Evolutionary conservation across 2,797 vertebrate species (phyloP).

Genomic region (Hypotaenidia okinawae): DNA sequence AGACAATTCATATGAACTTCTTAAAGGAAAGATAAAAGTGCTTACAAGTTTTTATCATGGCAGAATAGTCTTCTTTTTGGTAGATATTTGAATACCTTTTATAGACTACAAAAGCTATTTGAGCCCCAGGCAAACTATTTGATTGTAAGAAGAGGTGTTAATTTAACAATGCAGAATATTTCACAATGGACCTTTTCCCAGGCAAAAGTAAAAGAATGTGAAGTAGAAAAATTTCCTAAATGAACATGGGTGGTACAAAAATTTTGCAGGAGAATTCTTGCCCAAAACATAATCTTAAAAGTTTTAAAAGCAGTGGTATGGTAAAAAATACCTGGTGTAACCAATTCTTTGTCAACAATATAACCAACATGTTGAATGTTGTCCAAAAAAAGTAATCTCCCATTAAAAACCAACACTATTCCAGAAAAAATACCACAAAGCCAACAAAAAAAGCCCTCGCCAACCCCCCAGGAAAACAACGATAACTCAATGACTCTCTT

Average conservation of each 20-base stretch:
- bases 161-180: not conserved
- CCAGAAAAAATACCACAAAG: too few relatives aligned
- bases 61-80: not conserved
- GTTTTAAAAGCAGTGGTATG: not conserved
- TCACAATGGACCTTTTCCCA: not conserved
- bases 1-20: not conserved
- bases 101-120: not conserved
- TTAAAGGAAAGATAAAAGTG: not conserved
- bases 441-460: not conserved
- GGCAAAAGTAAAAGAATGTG: not conserved
- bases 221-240: not conserved
- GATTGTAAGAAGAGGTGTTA: not conserved
- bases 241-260: not conserved
- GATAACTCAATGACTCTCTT: not conserved
- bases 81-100: not conserved
- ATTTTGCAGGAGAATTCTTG: not conserved
- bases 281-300: not conserved
- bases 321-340: not conserved
- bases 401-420: not conserved
- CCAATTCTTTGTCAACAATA: not conserved
- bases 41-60: not conserved
- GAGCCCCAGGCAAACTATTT: not conserved
- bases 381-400: not conserved
- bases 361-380: not conserved
- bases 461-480: rapidly evolving